These are phyloP conservation scores for Sardina pilchardus DNA, from an alignment of 2,113 vertebrate species.

Conservation along the genomic window DNA sequence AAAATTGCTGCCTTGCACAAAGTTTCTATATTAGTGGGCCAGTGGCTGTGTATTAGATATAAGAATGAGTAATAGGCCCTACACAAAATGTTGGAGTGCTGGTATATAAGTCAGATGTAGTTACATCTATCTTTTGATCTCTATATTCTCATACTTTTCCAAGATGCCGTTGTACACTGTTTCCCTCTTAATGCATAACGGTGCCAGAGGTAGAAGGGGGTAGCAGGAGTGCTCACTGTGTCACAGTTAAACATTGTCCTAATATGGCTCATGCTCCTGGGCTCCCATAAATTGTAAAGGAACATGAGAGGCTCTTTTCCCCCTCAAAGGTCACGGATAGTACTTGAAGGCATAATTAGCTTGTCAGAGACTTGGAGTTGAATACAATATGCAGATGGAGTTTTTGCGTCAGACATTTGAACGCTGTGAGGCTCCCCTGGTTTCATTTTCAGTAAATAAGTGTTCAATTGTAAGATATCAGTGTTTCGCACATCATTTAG, in stretches of 20 bases:
- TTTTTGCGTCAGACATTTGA: background rate
- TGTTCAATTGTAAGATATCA: slow-evolving; percentile 1
- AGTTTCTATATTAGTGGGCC: no score
- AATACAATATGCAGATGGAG: background rate
- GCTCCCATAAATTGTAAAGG: background rate
- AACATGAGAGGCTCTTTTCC: background rate
- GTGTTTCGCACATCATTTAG: background rate
- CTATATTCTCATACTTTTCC: background rate
- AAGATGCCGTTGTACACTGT: background rate
- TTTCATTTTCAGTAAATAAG: background rate
- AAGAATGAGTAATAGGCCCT: background rate
- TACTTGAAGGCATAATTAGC: background rate
- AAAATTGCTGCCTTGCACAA: background rate
- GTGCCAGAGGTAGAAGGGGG: background rate
- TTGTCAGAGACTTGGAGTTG: background rate
- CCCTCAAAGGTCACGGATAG: background rate
- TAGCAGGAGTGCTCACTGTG: background rate
- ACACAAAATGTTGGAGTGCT: background rate
- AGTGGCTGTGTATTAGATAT: background rate
- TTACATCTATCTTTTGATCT: background rate
- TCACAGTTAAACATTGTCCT: background rate
- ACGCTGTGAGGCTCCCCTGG: background rate
- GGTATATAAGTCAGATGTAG: background rate
- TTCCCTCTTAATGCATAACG: background rate
- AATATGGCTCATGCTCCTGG: background rate